Evolutionary conservation across 2,113 vertebrate genomes (phyloP), one percentile per base, ranked within the genome.

Genomic region (Arenaria interpres): DNA sequence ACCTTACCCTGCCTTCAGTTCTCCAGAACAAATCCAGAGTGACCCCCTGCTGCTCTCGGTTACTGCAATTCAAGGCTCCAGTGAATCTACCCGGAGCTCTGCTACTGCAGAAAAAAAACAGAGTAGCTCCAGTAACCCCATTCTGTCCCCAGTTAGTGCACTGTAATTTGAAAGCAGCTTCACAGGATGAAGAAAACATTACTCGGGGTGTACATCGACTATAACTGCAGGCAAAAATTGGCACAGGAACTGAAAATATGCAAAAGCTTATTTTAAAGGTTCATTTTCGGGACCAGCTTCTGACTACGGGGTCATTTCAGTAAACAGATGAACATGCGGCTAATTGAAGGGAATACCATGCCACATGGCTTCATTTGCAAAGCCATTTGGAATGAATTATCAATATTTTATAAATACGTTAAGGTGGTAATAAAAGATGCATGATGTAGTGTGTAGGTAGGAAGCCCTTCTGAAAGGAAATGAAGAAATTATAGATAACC

Each of bases 391-490:
- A 93, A 93, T 22, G 94, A 85, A 75, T 45, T 23, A 98, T 98
- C 97, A 98, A 98, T 98, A 97, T 98, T 98, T 98, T 76, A 98
- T 98, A 97, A 85, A 97, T 91, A 94, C 8, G 77, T 97, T 97
- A 90, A 97, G 97, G 93, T 95, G 93, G 75, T 91, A 32, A 98
- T 98, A 97, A 98, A 98, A 98, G 96, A 98, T 98, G 95, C 93
- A 98, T 98, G 98, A 97, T 94, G 94, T 48, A 85, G 88, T 84
- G 53, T 87, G 90, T 93, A 89, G 96, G 97, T 96, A 97, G 96
- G 96, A 95, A 97, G 97, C 86, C 89, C 19, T 85, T 75, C 85
- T 96, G 92, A 97, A 97, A 94, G 93, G 93, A 95, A 97, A 92
- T 73, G 92, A 95, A 92, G 97, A 94, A 97, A 97, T 98, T 96